phyloP scores from a whole-genome alignment of 2,797 vertebrate genomes.

The Antennarius maculatus region DNA sequence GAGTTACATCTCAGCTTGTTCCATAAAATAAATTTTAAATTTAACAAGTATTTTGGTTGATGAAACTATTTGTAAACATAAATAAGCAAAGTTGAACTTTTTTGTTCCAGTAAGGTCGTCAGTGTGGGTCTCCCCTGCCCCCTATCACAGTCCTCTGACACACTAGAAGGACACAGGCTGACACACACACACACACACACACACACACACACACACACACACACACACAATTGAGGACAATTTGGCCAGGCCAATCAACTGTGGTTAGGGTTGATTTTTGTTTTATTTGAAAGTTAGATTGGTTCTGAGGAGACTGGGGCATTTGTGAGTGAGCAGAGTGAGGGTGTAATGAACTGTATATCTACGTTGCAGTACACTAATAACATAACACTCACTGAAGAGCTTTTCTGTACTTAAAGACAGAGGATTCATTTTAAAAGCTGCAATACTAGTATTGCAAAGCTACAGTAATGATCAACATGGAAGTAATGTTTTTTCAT shows the following conservation, averaged over 20 bases:
- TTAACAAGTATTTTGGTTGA: too few relatives aligned
- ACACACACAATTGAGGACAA: slow-evolving; percentile 52
- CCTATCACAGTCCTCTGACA: slow-evolving; percentile 34
- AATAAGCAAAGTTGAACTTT: neutral
- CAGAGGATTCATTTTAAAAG: neutral
- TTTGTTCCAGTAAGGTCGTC: slow-evolving; percentile 13
- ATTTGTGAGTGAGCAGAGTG: slow-evolving; percentile 30
- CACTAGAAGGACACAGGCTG: slow-evolving; percentile 12
- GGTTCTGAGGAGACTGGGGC: slow-evolving; percentile 58
- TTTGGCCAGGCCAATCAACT: slow-evolving; percentile 76
- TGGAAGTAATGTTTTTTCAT: neutral
- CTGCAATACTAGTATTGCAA: neutral
- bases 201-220: slow-evolving; percentile 9
- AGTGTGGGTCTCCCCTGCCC: slow-evolving; percentile 11
- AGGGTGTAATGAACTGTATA: slow-evolving; percentile 31
- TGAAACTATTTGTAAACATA: neutral
- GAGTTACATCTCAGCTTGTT: too few relatives aligned
- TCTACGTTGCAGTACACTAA: slow-evolving; percentile 23
- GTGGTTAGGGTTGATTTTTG: slow-evolving; percentile 71
- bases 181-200: neutral
- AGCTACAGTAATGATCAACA: neutral
- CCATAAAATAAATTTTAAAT: too few relatives aligned
- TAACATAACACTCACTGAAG: neutral
- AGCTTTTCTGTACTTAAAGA: slow-evolving; percentile 7
- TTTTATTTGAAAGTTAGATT: slow-evolving; percentile 81